Percentiles rank a stretch among this genome's conserved stretches.
phyloP scores from a whole-genome alignment of 1,140 invertebrate species.

The Monomorium pharaonis region DNA sequence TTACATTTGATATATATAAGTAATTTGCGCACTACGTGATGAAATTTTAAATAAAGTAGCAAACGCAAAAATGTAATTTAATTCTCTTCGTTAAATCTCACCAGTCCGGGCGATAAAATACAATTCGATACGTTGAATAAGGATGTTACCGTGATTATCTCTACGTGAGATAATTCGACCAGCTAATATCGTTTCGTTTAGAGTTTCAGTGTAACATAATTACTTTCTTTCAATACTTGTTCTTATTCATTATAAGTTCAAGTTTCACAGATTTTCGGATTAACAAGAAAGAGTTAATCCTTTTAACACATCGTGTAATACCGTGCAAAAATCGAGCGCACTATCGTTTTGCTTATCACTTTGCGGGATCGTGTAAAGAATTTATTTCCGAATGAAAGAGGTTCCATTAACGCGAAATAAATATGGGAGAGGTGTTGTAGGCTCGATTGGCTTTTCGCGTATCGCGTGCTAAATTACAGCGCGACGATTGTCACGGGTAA shows the following conservation, averaged over 20 bases:
- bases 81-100: background rate
- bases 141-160: background rate
- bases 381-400: background rate
- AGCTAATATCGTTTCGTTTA: slow-evolving; percentile 8
- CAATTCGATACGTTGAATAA: slow-evolving; percentile 23
- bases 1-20: background rate
- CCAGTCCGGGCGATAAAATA: background rate
- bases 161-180: background rate
- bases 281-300: background rate
- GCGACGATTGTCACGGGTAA: slow-evolving; percentile 36
- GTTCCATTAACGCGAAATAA: slow-evolving; percentile 4
- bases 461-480: slow-evolving; percentile 23
- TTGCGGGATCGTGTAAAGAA: background rate
- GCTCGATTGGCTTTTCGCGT: background rate
- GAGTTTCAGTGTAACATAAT: background rate
- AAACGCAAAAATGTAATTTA: slow-evolving; percentile 3
- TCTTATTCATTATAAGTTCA: background rate
- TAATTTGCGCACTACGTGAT: background rate
- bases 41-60: background rate
- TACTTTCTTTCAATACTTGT: background rate
- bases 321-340: background rate
- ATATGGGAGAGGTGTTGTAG: background rate
- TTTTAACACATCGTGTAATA: background rate
- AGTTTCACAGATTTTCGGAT: background rate
- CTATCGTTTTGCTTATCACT: background rate